Conservation (phyloP, 2,797 vertebrate species). For the Myotis myotis region DNA sequence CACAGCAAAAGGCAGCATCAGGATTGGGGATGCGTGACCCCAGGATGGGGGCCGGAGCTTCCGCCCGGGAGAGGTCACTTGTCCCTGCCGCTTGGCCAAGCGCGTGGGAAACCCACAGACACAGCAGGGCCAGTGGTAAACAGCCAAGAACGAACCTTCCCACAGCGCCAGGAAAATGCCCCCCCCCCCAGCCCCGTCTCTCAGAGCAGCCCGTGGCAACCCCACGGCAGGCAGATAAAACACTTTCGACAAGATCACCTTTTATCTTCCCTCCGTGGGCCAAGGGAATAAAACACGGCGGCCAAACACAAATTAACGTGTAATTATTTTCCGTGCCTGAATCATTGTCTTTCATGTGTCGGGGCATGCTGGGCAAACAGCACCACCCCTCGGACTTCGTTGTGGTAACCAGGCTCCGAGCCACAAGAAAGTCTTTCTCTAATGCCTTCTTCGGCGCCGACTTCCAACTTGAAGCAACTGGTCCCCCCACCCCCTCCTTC, state of each 20-base stretch:
- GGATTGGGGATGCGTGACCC: fast-evolving
- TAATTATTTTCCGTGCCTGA: slow-evolving; percentile 90
- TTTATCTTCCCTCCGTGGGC: slow-evolving; percentile 83
- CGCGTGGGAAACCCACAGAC: neutral
- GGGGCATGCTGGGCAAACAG: slow-evolving; percentile 88
- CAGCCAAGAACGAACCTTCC: neutral
- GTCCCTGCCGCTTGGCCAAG: neutral
- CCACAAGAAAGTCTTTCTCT: slow-evolving; percentile 86
- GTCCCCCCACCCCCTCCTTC: neutral
- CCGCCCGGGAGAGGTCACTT: neutral
- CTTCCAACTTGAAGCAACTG: slow-evolving; percentile 85
- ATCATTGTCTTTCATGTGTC: slow-evolving; percentile 91
- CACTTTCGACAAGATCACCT: slow-evolving; percentile 80
- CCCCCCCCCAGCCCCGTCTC: slow-evolving; percentile 42
- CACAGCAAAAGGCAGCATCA: neutral
- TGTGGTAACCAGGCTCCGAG: slow-evolving; percentile 87
- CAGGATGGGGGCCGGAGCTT: too few species aligned
- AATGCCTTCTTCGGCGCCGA: slow-evolving; percentile 85
- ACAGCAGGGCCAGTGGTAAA: neutral
- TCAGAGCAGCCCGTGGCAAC: slow-evolving; percentile 55
- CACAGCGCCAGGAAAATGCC: neutral
- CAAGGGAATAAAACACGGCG: slow-evolving; percentile 84
- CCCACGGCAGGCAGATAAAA: slow-evolving; percentile 77
- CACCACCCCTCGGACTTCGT: slow-evolving; percentile 89
- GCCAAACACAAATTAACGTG: slow-evolving; percentile 89